These are phyloP conservation scores for Nymphalis polychloros DNA, from an alignment of 2,888 invertebrate genomes.

Conservation along the genomic window DNA sequence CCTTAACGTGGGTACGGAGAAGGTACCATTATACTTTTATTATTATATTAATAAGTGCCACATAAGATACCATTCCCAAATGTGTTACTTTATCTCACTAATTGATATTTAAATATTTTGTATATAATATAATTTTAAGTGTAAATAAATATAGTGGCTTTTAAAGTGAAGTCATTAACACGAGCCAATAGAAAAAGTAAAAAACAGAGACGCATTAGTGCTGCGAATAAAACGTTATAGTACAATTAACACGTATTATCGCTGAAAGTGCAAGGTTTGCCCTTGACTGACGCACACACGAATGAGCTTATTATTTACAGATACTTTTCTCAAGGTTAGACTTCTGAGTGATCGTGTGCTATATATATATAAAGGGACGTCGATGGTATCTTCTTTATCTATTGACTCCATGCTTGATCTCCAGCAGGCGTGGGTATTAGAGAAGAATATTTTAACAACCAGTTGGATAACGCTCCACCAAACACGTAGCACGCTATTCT, in stretches of 20 bases:
- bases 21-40: too few relatives aligned
- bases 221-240: conserved; percentile 28
- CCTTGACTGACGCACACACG: conserved; percentile 48
- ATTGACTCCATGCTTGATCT: too few relatives aligned
- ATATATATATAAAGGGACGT: not conserved
- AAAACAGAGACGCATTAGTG: conserved; percentile 19
- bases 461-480: too few relatives aligned
- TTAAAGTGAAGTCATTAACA: not conserved
- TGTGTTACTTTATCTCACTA: too few relatives aligned
- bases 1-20: too few relatives aligned
- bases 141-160: not conserved
- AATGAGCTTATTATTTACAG: conserved; percentile 39
- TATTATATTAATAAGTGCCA: too few relatives aligned
- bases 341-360: conserved; percentile 28
- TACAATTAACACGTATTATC: conserved; percentile 39
- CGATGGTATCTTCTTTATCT: not conserved
- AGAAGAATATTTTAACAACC: too few relatives aligned
- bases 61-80: too few relatives aligned
- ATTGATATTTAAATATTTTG: too few relatives aligned
- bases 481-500: too few relatives aligned
- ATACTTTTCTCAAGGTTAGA: conserved; percentile 31
- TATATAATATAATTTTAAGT: too few relatives aligned
- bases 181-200: conserved; percentile 11
- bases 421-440: too few relatives aligned
- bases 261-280: conserved; percentile 51